Evolutionary conservation across 2,797 vertebrate species (phyloP), one percentile per base, ranked within the genome.

Genomic region (Rhabdomys pumilio): DNA sequence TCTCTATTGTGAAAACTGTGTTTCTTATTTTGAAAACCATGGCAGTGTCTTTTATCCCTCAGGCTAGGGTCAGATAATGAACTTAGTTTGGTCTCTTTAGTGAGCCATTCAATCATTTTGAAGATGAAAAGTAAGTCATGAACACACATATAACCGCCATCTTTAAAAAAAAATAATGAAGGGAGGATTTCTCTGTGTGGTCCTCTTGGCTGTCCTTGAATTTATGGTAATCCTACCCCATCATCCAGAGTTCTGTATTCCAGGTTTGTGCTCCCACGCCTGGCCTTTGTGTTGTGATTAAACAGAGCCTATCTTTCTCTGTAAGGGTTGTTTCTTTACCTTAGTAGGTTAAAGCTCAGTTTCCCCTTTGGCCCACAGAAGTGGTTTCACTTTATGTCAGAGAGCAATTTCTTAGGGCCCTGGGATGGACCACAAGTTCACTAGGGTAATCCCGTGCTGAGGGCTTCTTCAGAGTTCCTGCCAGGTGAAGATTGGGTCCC

Each of bases 81-180:
- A 1, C n/a, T 88, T 82, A 4, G 2, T 34, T 84, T 8, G 34
- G 19, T 59, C 17, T 89, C 26, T 41, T 61, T 75, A 76, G 26
- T 63, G 59, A 57, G 34, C 76, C 72, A 90, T 84, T 86, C 55
- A 26, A 89, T 47, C 26, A 26, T 88, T 92, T 94, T 82, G 20
- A 65, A 57, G 65, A n/a, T 83, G n/a, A 34, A 29, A 57, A 88
- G 47, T 47, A 41, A 87, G n/a, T 41, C 34, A 91, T 38, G 14
- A 13, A 12, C 41, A 77, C 15, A 34, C 6, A 0, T 7, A 6
- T 47, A 44, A 3, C 31, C 13, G 50, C 44, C 5, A n/a, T 59
- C 15, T 89, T 29, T 63, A 24, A 47, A 22, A 38, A 38, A 41
- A 11, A 41, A 29, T n/a, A 50, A 67, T n/a, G 22, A 53, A n/a